These are phyloP conservation scores for Aspidoscelis tigris DNA, from an alignment of 2,113 vertebrate species.

Conservation along the genomic window DNA sequence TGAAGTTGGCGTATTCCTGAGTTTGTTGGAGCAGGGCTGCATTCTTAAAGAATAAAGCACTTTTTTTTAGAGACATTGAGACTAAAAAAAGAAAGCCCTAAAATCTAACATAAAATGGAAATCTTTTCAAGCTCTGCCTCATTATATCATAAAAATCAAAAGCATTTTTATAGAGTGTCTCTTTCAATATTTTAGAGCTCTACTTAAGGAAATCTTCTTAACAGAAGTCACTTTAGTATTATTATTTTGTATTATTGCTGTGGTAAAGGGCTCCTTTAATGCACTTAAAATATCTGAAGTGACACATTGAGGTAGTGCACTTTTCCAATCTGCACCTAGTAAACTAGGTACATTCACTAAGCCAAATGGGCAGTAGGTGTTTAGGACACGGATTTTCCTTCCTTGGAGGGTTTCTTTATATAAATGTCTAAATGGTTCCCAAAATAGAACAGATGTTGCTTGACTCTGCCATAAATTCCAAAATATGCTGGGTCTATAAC, in stretches of 20 bases:
- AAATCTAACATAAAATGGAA: conserved; percentile 3
- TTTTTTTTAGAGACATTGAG: conserved; percentile 14
- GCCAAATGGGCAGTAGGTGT: rapidly evolving
- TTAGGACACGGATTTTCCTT: background rate
- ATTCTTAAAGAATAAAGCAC: conserved; percentile 10
- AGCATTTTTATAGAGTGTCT: conserved; percentile 20
- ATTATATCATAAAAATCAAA: conserved; percentile 32
- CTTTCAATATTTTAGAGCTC: conserved; percentile 17
- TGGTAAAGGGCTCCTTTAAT: conserved; percentile 2
- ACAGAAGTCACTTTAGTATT: background rate
- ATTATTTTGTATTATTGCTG: conserved; percentile 8
- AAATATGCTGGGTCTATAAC: background rate
- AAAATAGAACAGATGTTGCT: conserved; percentile 22
- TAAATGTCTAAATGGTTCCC: conserved; percentile 10
- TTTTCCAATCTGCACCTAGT: background rate
- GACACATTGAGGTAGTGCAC: background rate
- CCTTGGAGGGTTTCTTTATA: conserved; percentile 18
- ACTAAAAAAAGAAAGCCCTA: conserved; percentile 5
- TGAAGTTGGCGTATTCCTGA: background rate
- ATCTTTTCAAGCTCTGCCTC: conserved; percentile 11
- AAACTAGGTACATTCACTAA: background rate
- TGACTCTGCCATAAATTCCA: conserved; percentile 1
- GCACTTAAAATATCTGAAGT: conserved; percentile 4
- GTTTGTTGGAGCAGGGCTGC: background rate
- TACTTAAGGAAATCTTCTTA: conserved; percentile 26